These are phyloP conservation scores for Hyalella azteca DNA, from an alignment of 2,888 invertebrate species.

Conservation along the genomic window DNA sequence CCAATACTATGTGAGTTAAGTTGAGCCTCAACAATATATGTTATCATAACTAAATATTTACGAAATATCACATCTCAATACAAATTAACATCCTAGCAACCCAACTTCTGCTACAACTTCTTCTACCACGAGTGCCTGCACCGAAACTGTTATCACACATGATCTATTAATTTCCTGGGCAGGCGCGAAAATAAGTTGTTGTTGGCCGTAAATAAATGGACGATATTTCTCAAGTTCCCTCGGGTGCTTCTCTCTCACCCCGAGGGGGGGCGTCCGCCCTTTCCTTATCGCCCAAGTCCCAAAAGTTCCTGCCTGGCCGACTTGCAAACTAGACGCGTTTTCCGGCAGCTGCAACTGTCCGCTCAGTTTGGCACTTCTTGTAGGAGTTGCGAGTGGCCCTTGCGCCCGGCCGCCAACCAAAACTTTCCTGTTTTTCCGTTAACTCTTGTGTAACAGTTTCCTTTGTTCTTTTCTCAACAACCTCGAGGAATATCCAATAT, in stretches of 20 bases:
- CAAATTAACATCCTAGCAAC: too few species aligned
- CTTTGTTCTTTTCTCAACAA: background rate
- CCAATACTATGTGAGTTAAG: too few species aligned
- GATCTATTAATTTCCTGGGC: too few species aligned
- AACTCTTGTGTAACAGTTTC: background rate
- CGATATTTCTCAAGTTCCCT: conserved; percentile 6
- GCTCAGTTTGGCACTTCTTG: conserved; percentile 1
- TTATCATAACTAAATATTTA: too few species aligned
- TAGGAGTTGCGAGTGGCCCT: background rate
- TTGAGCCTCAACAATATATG: too few species aligned
- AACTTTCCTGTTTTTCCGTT: conserved; percentile 16
- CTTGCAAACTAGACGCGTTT: conserved; percentile 35
- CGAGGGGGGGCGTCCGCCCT: background rate
- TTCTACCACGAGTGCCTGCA: too few species aligned
- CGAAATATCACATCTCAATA: too few species aligned
- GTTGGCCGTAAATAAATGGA: background rate
- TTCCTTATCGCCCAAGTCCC: conserved; percentile 22
- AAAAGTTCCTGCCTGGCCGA: conserved; percentile 24
- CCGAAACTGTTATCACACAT: too few species aligned
- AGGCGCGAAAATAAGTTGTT: too few species aligned
- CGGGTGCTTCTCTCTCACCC: background rate
- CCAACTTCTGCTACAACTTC: too few species aligned
- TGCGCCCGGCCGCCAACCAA: background rate
- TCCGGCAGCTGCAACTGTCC: conserved; percentile 34
- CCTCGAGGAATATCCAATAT: too few species aligned